Conservation (phyloP, 2,797 vertebrate species). For the Erethizon dorsatum region DNA sequence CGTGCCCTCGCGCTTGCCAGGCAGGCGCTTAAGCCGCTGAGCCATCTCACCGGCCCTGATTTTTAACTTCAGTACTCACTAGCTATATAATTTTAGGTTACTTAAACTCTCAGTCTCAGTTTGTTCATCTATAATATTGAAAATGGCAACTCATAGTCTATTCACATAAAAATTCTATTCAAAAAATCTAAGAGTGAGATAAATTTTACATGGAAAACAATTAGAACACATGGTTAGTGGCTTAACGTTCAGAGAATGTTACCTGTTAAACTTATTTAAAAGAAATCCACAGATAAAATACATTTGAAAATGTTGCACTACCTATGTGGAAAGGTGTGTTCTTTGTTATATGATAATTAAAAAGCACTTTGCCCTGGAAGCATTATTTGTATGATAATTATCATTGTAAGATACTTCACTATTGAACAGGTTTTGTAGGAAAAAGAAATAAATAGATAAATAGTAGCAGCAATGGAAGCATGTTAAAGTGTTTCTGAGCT, state of each 20-base stretch:
- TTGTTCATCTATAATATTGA: background rate
- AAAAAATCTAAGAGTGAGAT: background rate
- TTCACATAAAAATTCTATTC: background rate
- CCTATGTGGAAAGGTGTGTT: background rate
- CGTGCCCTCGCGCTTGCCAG: too few relatives aligned
- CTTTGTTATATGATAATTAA: background rate
- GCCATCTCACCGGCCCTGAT: too few relatives aligned
- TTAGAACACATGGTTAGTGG: background rate
- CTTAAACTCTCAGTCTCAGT: background rate
- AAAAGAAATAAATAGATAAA: background rate
- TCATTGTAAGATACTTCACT: background rate
- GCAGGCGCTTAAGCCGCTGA: too few relatives aligned
- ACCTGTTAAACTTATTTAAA: conserved; percentile 25
- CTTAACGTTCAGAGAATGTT: background rate
- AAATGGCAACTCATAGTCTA: background rate
- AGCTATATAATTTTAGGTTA: background rate
- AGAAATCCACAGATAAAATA: background rate
- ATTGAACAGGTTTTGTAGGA: background rate
- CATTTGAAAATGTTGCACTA: background rate
- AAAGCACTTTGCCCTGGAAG: background rate
- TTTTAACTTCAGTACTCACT: background rate
- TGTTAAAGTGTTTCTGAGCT: background rate
- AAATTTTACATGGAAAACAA: background rate
- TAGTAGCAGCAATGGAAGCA: accelerated
- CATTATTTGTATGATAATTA: background rate